Evolutionary conservation across 2,113 vertebrate genomes (phyloP), one percentile per base, ranked within the genome.

Genomic region (Narcine bancroftii): DNA sequence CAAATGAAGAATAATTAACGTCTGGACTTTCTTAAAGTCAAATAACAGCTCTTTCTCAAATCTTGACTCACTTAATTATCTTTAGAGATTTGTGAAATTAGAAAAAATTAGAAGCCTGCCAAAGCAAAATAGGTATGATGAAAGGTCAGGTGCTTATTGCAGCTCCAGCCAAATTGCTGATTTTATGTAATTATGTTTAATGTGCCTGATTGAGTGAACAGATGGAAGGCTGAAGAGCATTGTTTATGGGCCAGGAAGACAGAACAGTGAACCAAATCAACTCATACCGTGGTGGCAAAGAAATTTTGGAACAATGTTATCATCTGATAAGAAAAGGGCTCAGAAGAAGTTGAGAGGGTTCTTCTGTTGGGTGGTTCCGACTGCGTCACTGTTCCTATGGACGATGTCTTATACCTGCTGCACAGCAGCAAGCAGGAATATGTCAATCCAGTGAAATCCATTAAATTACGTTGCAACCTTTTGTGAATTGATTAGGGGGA

Each of bases 151-250:
- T 47, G 76, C 73, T 17, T 15, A 69, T 24, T 42, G 15, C n/a
- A 42, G 73, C 73, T 76, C 73, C 36, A 76, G 73, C 36, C 42
- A 6, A 77, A 77, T 77, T 77, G 42, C 42, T 45, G 42, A 77
- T 77, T 77, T 77, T 45, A 77, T 77, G 45, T 47, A 77, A 45
- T 24, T 77, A 77, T 77, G 9, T 77, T 77, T 77, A 77, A 77
- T 42, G 7, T 77, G 39, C 76, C 45, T 77, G 76, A 77, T 77
- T 77, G 76, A 45, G 42, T 77, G 42, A 77, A 26, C 42, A 45
- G 76, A 77, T 77, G 76, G 76, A 47, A 45, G 76, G 76, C 66
- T 24, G 66, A 69, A 69, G 66, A 69, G 17, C 66, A 77, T 77
- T 77, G 76, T 77, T 6, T 24, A 42, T 26, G 6, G 76, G 42